A percentile compares a stretch with the other conserved stretches of the same genome.
Conservation (phyloP, 2,113 vertebrate genomes). For the Gymnobelideus leadbeateri region DNA sequence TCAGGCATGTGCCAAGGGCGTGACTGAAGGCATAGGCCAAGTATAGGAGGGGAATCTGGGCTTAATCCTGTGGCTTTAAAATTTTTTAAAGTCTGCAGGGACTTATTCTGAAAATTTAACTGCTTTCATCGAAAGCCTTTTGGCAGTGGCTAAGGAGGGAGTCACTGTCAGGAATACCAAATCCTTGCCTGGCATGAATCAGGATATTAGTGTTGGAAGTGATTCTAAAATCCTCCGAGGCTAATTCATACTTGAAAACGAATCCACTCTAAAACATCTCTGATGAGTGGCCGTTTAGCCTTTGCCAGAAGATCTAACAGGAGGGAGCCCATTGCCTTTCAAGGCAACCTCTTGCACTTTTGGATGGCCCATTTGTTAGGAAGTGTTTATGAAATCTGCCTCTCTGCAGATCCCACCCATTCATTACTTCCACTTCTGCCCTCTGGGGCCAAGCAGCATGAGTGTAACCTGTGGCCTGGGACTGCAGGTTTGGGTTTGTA, state of each 20-base stretch:
- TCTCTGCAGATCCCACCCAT: not conserved
- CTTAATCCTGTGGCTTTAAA: not conserved
- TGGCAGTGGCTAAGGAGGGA: not conserved
- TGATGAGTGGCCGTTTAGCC: not conserved
- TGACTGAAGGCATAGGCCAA: not conserved
- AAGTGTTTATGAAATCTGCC: not conserved
- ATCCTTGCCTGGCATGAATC: not conserved
- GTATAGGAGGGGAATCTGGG: not conserved
- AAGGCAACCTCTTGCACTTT: not conserved
- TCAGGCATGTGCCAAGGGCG: not conserved
- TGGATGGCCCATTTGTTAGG: not conserved
- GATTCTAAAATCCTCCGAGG: not conserved
- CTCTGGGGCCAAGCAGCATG: not conserved
- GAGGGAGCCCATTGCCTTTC: not conserved
- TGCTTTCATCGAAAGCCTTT: not conserved
- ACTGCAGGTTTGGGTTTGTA: not conserved
- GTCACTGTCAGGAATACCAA: not conserved
- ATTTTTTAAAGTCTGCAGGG: not conserved
- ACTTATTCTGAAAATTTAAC: not conserved
- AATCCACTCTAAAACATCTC: not conserved
- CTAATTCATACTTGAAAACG: not conserved
- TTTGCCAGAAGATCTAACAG: not conserved
- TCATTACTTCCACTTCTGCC: not conserved
- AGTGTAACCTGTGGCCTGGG: not conserved
- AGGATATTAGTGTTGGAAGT: not conserved